phyloP scores from a whole-genome alignment of 2,888 invertebrate genomes.

The Heliconius charithonia region DNA sequence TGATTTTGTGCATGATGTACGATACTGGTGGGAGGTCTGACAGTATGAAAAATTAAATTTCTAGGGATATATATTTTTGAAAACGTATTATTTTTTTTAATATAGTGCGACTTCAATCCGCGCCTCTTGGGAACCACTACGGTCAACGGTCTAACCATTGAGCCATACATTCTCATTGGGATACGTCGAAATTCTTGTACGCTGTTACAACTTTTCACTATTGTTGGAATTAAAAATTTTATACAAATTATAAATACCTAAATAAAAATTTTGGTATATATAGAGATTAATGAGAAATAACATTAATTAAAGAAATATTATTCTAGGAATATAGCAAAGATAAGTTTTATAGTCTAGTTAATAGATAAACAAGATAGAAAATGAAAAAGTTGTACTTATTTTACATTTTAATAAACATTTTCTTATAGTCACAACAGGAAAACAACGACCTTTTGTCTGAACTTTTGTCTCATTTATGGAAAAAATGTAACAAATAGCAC shows the following conservation, averaged over 20 bases:
- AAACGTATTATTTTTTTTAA: background rate
- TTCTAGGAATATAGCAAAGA: too few relatives aligned
- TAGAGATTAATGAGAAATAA: too few relatives aligned
- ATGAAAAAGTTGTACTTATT: too few relatives aligned
- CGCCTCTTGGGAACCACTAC: too few relatives aligned
- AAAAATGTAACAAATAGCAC: background rate
- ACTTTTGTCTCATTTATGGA: background rate
- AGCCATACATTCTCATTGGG: background rate
- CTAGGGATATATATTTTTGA: background rate
- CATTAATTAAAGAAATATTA: too few relatives aligned
- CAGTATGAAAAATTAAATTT: background rate
- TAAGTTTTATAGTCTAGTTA: background rate
- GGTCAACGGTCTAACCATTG: background rate
- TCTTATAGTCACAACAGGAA: background rate
- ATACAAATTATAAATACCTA: too few relatives aligned
- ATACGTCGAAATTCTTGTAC: background rate
- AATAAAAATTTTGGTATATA: too few relatives aligned
- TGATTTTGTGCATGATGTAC: constrained; percentile 33
- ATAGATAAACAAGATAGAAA: background rate
- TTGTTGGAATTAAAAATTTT: too few relatives aligned
- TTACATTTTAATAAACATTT: background rate
- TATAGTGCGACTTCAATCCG: too few relatives aligned
- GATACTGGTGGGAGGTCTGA: constrained; percentile 11
- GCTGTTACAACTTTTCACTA: background rate
- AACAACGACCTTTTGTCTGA: too few relatives aligned